phyloP scores from a whole-genome alignment of 2,113 vertebrate species.

The Amphiprion percula region DNA sequence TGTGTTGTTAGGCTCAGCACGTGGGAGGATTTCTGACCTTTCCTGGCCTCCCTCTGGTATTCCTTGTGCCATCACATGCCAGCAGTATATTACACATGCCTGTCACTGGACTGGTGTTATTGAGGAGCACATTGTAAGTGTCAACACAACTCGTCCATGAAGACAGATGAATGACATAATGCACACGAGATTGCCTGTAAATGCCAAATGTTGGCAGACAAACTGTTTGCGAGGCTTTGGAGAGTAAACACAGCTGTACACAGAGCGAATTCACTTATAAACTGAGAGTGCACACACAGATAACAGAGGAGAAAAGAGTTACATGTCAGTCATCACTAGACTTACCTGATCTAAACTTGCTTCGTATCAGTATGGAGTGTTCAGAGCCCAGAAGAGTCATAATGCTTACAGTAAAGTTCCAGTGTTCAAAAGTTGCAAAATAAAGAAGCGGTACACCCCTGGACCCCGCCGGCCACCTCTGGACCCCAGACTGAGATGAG shows the following conservation, averaged over 20 bases:
- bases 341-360: slow-evolving; percentile 99
- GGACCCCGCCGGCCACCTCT: slow-evolving; percentile 71
- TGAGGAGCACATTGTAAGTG: neutral
- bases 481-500: slow-evolving; percentile 69
- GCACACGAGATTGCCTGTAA: neutral
- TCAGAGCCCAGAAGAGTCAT: slow-evolving; percentile 99
- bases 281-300: neutral
- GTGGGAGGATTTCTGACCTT: slow-evolving; percentile 12
- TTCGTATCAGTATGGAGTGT: slow-evolving; percentile 98
- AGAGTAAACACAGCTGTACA: slow-evolving; percentile 1
- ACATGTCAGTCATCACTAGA: neutral
- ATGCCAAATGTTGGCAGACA: slow-evolving; percentile 25
- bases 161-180: slow-evolving; percentile 25
- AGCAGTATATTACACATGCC: slow-evolving; percentile 46
- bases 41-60: slow-evolving; percentile 7
- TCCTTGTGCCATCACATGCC: slow-evolving; percentile 10
- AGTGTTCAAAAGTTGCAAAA: slow-evolving; percentile 79
- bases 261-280: neutral
- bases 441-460: slow-evolving; percentile 43
- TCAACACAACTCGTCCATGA: slow-evolving; percentile 17
- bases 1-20: neutral
- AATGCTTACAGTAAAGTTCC: slow-evolving; percentile 87
- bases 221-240: neutral
- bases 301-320: neutral
- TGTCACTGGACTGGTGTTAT: slow-evolving; percentile 42